A percentile compares a stretch with the other conserved stretches of the same genome.
These are phyloP conservation scores for Lycocorax pyrrhopterus DNA, from an alignment of 2,113 vertebrate species.

Conservation along the genomic window DNA sequence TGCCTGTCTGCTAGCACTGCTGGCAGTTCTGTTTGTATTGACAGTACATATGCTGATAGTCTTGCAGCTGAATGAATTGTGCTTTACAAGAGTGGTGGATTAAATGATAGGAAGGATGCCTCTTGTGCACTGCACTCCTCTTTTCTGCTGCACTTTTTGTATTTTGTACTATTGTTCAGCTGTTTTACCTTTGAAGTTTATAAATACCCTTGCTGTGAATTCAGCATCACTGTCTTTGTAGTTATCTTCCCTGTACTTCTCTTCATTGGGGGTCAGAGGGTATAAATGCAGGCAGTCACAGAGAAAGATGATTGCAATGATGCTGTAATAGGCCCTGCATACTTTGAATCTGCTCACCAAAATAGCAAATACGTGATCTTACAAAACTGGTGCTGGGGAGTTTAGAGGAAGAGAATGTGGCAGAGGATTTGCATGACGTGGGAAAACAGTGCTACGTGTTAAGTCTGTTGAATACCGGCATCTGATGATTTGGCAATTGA, in stretches of 20 bases:
- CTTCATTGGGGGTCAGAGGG: neutral
- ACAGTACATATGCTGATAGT: neutral
- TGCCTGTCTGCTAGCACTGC: neutral
- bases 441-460: neutral
- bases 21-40: neutral
- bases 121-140: neutral
- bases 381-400: neutral
- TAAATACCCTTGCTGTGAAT: neutral
- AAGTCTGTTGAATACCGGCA: neutral
- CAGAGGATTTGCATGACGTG: neutral
- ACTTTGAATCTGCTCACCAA: neutral
- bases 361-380: neutral
- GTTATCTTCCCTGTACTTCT: neutral
- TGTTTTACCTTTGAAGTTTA: neutral
- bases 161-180: neutral
- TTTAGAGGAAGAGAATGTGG: neutral
- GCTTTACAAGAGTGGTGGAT: neutral
- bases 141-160: neutral
- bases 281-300: neutral
- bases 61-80: neutral
- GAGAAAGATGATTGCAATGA: neutral
- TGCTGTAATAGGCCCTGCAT: neutral
- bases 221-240: neutral
- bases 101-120: neutral
- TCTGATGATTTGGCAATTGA: neutral